A percentile compares a stretch with the other conserved stretches of the same genome.
phyloP scores from a whole-genome alignment of 1,140 invertebrate genomes.

The Tigriopus japonicus region DNA sequence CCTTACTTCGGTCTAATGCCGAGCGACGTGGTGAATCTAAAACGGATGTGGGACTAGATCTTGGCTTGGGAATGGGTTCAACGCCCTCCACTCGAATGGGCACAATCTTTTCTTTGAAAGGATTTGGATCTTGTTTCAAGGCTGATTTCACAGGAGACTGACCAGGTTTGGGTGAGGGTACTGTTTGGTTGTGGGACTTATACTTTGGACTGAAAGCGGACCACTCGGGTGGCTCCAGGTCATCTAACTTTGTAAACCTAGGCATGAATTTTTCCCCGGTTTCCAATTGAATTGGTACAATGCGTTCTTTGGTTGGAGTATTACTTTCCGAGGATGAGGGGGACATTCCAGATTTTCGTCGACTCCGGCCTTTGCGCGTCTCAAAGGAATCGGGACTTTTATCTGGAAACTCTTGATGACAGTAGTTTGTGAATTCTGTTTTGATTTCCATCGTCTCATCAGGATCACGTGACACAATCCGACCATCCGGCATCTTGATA shows the following conservation, averaged over 20 bases:
- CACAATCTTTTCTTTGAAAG: too few relatives aligned
- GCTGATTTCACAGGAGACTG: too few relatives aligned
- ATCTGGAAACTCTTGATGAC: slow-evolving; percentile 1
- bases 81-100: too few relatives aligned
- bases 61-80: too few relatives aligned
- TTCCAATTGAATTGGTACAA: neutral
- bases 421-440: neutral
- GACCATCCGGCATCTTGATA: neutral
- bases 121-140: too few relatives aligned
- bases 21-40: too few relatives aligned
- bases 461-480: neutral
- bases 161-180: too few relatives aligned
- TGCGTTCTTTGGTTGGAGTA: neutral
- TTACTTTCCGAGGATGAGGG: neutral
- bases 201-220: neutral
- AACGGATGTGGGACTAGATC: too few relatives aligned
- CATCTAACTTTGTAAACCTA: neutral
- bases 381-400: neutral
- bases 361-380: too few relatives aligned
- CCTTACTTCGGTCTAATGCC: too few relatives aligned
- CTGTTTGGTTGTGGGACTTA: neutral
- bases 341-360: neutral
- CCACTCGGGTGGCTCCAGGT: neutral
- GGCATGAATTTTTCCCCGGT: neutral
- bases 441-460: neutral